Percentiles rank a stretch among this genome's conserved stretches.
phyloP scores from a whole-genome alignment of 2,113 vertebrate genomes.

The Aspidoscelis tigris region DNA sequence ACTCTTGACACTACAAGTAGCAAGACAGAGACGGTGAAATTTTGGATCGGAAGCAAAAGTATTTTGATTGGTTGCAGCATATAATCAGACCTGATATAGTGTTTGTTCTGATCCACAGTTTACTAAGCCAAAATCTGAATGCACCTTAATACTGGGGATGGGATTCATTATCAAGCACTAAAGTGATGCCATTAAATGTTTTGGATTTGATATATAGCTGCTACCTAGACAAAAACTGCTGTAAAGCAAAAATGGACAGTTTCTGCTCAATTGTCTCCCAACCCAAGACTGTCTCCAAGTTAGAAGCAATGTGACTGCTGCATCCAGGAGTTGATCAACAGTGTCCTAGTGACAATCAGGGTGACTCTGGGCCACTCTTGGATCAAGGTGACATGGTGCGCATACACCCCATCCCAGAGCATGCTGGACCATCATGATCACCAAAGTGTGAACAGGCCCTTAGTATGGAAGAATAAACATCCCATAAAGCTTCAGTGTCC shows the following conservation, averaged over 20 bases:
- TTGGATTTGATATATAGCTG: neutral
- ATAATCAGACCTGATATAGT: neutral
- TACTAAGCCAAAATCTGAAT: neutral
- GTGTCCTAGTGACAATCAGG: too few relatives aligned
- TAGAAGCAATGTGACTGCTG: too few relatives aligned
- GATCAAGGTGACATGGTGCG: too few relatives aligned
- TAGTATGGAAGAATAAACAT: neutral
- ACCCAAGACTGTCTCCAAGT: neutral
- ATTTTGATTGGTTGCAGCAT: neutral
- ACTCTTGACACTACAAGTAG: neutral
- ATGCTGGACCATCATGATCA: too few relatives aligned
- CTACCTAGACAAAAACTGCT: neutral
- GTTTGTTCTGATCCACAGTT: neutral
- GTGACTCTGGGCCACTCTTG: too few relatives aligned
- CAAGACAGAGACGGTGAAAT: too few relatives aligned
- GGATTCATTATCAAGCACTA: neutral
- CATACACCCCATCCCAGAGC: too few relatives aligned
- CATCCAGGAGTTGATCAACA: too few relatives aligned
- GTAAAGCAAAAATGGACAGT: neutral
- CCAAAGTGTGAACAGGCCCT: too few relatives aligned
- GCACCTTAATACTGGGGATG: too few relatives aligned
- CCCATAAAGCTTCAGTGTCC: neutral
- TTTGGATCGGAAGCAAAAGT: neutral
- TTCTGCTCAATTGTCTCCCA: neutral
- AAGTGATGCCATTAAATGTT: neutral